Percentiles rank a stretch among this genome's conserved stretches.
Evolutionary conservation across 2,888 invertebrate genomes (phyloP).

Genomic region (Augiades crinisus): DNA sequence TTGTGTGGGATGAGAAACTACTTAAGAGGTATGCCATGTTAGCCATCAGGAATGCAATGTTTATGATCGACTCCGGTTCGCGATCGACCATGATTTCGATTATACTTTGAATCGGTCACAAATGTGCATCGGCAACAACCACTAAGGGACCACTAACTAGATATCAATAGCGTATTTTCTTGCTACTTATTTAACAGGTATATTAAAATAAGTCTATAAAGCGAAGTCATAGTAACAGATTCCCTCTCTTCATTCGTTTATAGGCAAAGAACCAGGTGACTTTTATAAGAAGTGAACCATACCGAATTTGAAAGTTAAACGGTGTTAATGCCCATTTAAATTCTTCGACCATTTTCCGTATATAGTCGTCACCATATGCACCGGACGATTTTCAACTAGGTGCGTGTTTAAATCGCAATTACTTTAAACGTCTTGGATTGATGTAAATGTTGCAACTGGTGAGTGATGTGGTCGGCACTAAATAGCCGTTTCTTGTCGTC

Average conservation of each 20-base stretch:
- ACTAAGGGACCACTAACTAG: too few species aligned
- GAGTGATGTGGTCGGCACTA: background rate
- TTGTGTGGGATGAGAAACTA: too few species aligned
- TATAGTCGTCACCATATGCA: constrained; percentile 42
- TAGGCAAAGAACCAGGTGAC: background rate
- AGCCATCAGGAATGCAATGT: too few species aligned
- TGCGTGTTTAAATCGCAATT: constrained; percentile 34
- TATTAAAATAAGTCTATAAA: background rate
- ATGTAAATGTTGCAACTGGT: constrained; percentile 11
- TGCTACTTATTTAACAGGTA: too few species aligned
- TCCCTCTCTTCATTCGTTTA: constrained; percentile 3
- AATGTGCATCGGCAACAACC: too few species aligned
- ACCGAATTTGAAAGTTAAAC: constrained; percentile 32
- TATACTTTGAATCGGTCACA: too few species aligned
- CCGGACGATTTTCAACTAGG: constrained; percentile 33
- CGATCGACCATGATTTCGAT: too few species aligned
- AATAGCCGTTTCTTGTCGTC: constrained; percentile 5
- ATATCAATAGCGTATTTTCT: too few species aligned
- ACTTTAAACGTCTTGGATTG: too few species aligned
- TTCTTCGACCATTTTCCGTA: constrained; percentile 38
- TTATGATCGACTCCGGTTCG: too few species aligned
- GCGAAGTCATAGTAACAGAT: background rate
- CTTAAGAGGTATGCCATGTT: too few species aligned
- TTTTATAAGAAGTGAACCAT: constrained; percentile 18
- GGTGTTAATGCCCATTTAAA: constrained; percentile 36